Base-by-base conservation (phyloP, 1,140 invertebrate species). In the Himalopsyche phryganea region DNA sequence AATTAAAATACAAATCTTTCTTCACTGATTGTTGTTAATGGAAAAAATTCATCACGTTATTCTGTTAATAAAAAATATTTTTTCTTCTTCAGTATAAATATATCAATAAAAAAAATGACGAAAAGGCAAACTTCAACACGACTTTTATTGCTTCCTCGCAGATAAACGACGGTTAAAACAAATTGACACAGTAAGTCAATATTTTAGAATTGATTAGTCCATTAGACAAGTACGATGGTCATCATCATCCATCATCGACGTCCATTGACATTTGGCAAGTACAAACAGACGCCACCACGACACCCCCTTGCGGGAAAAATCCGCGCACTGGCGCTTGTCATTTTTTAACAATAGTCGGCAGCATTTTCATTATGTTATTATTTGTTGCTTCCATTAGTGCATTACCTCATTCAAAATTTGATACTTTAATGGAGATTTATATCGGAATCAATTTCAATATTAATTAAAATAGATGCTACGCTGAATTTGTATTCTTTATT, bases 241-340 rank as follows among this genome's bases (percentile, higher is more conserved):
- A 60, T 60, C 49, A 60, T 50, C 51, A 54, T 55, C 58, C 58
- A 55, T 60, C 58, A 60, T 54, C 51, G 42, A 17, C 6, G 44
- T 20, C 23, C 13, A 14, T 19, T n/a, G 18, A 50, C 46, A 5
- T 20, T 45, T 17, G 23, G 19, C 40, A 6, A 33, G n/a, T 19
- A 40, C 14, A 45, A 45, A 45, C 17, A 17, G 20, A 23, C 28
- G 19, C 42, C 45, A 28, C 23, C 23, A 3, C 23, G 23, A 28
- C 23, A n/a, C n/a, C n/a, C 45, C 42, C 51, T 10, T 40, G 7
- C 13, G 28, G 13, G n/a, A 20, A 48, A 20, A 50, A 50, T 18
- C 10, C 23, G 18, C 42, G 18, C 42, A 45, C 18, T 17, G 18
- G 15, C 5, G 42, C 9, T 45, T 19, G 42, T 20, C 5, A 45